Evolutionary conservation across 1,140 invertebrate genomes (phyloP).

Genomic region (Notospermus geniculatus): DNA sequence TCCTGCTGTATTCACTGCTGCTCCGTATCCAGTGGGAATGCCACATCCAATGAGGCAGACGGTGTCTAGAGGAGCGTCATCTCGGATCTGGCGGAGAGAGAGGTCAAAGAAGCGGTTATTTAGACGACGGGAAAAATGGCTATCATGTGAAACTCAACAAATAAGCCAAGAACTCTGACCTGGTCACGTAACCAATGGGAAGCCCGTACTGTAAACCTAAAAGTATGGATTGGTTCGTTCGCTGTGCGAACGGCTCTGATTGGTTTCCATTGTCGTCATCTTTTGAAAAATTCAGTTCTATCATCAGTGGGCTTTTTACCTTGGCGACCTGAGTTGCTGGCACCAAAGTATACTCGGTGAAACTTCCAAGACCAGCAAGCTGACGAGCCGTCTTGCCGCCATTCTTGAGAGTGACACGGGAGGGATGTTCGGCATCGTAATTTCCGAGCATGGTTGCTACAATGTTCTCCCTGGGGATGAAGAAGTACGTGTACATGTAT

Average conservation of each 20-base stretch:
- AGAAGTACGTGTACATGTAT: background rate
- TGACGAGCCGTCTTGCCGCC: slow-evolving; percentile 74
- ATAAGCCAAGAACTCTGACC: too few species aligned
- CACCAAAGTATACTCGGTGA: slow-evolving; percentile 96
- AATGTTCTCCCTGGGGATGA: background rate
- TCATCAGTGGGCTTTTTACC: slow-evolving; percentile 28
- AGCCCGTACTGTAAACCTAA: too few species aligned
- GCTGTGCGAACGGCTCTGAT: background rate
- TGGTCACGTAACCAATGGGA: too few species aligned
- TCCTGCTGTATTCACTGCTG: slow-evolving; percentile 54
- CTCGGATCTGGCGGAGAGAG: slow-evolving; percentile 59
- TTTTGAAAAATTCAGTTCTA: background rate
- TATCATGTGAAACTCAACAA: too few species aligned
- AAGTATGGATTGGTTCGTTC: too few species aligned
- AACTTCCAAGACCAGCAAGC: slow-evolving; percentile 99
- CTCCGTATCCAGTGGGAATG: slow-evolving; percentile 66
- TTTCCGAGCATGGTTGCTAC: background rate
- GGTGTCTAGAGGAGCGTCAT: slow-evolving; percentile 80
- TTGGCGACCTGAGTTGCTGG: slow-evolving; percentile 73
- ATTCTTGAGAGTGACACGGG: slow-evolving; percentile 35
- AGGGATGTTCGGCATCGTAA: background rate
- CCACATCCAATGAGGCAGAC: slow-evolving; percentile 95
- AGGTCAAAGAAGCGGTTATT: slow-evolving; percentile 10
- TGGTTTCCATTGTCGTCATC: background rate
- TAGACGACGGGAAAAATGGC: too few species aligned